Base-by-base conservation (phyloP, 2,797 vertebrate genomes). In the Epinephelus coioides region DNA sequence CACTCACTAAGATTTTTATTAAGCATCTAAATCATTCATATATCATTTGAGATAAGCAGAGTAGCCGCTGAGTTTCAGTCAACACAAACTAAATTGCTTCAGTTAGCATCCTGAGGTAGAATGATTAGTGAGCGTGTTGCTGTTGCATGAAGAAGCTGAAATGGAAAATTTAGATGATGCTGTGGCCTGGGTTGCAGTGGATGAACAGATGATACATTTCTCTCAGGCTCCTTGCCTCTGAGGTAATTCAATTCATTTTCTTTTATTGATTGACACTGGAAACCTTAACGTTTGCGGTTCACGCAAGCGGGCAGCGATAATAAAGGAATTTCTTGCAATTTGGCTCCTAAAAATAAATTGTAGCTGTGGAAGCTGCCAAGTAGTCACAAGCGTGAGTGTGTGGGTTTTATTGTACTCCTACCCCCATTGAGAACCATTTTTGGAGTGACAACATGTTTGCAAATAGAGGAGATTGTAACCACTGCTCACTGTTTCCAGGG, bases 201-300 rank as follows among this genome's bases (percentile, higher is more conserved):
- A 76, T 76, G 74, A 88, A 62, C 62, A 86, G 79, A 85, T 78
- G 72, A 86, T 85, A 66, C 66, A 63, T 88, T 82, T 82, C 66
- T 85, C 70, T 72, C 53, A 30, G 82, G 66, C 83, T 82, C 67
- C 65, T 80, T 85, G 86, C 68, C 78, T 90, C 73, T 56, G 67
- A 84, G 72, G 83, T 84, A 89, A 86, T 87, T 82, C 60, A 87
- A 81, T 89, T 89, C 77, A 89, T 89, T 81, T 88, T 92, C 75
- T 86, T 78, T 81, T 78, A 92, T 91, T 89, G 89, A 93, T 88
- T 93, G 88, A 90, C 82, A 80, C 59, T 51, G 76, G 78, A 81
- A 62, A 74, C 80, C 1, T 66, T 84, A 76, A 77, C 34, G 59
- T 84, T 86, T 78, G 43, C 1, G 17, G 57, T 84, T 73, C 72